Evolutionary conservation across 2,888 invertebrate genomes (phyloP), one percentile per base, ranked within the genome.

Genomic region (Eucera pruinosa): DNA sequence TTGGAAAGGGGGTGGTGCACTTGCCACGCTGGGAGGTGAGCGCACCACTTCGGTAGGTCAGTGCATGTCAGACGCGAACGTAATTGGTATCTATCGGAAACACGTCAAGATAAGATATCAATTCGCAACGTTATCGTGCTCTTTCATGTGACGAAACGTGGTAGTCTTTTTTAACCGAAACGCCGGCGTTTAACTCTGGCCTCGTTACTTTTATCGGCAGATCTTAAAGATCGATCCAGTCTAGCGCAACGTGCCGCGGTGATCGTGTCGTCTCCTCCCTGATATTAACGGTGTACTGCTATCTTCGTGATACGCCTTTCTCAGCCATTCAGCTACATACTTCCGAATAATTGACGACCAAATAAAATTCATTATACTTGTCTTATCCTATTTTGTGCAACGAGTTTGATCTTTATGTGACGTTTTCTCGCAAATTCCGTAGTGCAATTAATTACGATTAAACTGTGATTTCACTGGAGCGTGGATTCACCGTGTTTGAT

Each of bases 151-250:
- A 82, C 82, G 84, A 84, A 80, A 80, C 82, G 50, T 18, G 50
- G 48, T 65, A 39, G 33, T 60, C 50, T 45, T 50, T 27, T 30
- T 30, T 30, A 45, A 52, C 67, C 62, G 54, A 82, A 80, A 77
- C 70, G 66, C 73, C 83, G 83, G 83, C 81, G 70, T 76, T 81
- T 82, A 70, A 62, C 57, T 67, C 68, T 47, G 76, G 20, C 62
- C 61, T 54, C 71, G 73, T 72, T 68, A 76, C 55, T 78, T 80
- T 86, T 80, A 86, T 86, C 86, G 77, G 50, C 61, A 70, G 78
- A 86, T 79, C 75, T 71, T 50, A 23, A 78, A 82, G 73, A 65
- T 71, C 72, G 78, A 66, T 80, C 68, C 83, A 86, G 86, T 86
- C 74, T 54, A 48, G 39, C 72, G 62, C 57, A 66, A 82, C 69